These are phyloP conservation scores for Chelon labrosus DNA, from an alignment of 2,797 vertebrate species.

Conservation along the genomic window DNA sequence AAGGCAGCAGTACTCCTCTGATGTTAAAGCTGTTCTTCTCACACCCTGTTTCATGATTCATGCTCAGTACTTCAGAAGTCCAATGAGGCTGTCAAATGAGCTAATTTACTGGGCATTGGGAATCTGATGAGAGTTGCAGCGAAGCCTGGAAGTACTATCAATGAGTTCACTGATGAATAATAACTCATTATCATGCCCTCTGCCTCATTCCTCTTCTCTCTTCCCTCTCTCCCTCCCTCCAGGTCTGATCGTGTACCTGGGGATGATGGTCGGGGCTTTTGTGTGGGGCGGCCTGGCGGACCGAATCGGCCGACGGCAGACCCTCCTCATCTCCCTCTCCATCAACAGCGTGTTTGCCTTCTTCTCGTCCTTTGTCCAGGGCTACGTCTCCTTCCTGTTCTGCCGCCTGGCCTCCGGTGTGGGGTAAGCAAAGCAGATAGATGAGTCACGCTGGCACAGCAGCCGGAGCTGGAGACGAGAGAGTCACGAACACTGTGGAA, in stretches of 20 bases:
- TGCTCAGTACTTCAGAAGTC: slow-evolving; percentile 6
- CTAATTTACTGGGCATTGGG: slow-evolving; percentile 22
- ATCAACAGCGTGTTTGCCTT: slow-evolving; percentile 98
- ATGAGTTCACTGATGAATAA: slow-evolving; percentile 44
- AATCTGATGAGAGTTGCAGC: slow-evolving; percentile 33
- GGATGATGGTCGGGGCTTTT: slow-evolving; percentile 98
- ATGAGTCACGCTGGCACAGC: slow-evolving; percentile 30
- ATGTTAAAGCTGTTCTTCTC: background rate
- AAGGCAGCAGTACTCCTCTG: background rate
- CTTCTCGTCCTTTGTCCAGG: slow-evolving; percentile 98
- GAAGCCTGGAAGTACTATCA: slow-evolving; percentile 34
- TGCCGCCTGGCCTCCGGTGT: slow-evolving; percentile 95
- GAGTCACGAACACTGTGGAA: slow-evolving; percentile 24
- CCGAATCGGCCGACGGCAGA: slow-evolving; percentile 93
- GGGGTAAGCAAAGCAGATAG: slow-evolving; percentile 85
- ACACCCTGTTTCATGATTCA: slow-evolving; percentile 22
- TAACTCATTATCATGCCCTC: slow-evolving; percentile 40
- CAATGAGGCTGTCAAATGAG: slow-evolving; percentile 20
- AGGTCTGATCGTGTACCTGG: slow-evolving; percentile 98
- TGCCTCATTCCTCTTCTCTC: slow-evolving; percentile 9
- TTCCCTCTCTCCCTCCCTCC: slow-evolving; percentile 3
- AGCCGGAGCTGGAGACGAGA: slow-evolving; percentile 22
- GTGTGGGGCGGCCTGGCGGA: slow-evolving; percentile 96
- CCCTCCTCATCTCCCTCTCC: slow-evolving; percentile 97
- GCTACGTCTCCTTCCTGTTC: slow-evolving; percentile 96